These are phyloP conservation scores for western clawed frog (Xenopus tropicalis) DNA, from an alignment of 2,113 vertebrate genomes.

Conservation along the genomic window DNA sequence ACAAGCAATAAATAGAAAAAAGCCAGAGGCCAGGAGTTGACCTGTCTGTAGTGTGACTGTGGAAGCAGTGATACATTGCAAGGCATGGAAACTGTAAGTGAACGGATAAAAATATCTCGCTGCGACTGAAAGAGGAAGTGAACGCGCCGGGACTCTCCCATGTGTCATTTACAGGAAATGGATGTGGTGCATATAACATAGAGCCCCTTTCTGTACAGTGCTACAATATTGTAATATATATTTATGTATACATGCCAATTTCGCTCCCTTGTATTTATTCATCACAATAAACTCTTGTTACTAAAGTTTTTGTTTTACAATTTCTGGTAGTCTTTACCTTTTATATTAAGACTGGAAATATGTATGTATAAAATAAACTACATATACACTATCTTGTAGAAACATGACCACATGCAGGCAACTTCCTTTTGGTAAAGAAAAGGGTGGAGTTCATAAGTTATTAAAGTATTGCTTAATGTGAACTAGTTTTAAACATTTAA, in stretches of 20 bases:
- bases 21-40: background rate
- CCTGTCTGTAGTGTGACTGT: background rate
- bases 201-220: background rate
- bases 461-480: too few species aligned
- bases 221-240: conserved; percentile 32
- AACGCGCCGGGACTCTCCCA: conserved; percentile 15
- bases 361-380: too few species aligned
- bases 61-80: background rate
- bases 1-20: background rate
- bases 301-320: conserved; percentile 10
- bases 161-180: background rate
- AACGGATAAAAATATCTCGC: background rate
- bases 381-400: too few species aligned
- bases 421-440: too few species aligned
- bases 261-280: conserved; percentile 41
- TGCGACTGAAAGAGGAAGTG: conserved; percentile 1
- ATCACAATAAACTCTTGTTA: conserved; percentile 43
- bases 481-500: too few species aligned
- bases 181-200: conserved; percentile 12
- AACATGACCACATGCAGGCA: too few species aligned
- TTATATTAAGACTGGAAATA: too few species aligned
- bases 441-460: too few species aligned
- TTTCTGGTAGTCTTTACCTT: too few species aligned
- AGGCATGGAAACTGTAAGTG: background rate
- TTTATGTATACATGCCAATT: conserved; percentile 30